Conservation (phyloP, 2,797 vertebrate genomes). For the Spondyliosoma cantharus region DNA sequence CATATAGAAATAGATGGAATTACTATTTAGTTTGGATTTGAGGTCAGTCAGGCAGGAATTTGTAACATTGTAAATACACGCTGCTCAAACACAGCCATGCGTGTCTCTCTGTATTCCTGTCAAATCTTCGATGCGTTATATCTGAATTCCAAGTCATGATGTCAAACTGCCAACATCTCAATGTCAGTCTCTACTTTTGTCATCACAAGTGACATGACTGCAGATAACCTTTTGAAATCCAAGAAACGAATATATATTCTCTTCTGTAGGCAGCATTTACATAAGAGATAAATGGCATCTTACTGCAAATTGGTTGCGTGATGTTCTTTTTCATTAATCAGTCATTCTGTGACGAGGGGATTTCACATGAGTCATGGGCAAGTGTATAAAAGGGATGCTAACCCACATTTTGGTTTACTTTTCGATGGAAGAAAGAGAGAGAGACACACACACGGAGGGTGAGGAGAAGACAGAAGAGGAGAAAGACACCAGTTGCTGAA, state of each 20-base stretch:
- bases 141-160: not conserved
- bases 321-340: slow-evolving; percentile 52
- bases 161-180: not conserved
- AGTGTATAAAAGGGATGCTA: slow-evolving; percentile 70
- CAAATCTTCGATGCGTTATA: not conserved
- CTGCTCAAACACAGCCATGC: not conserved
- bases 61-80: not conserved
- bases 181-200: not conserved
- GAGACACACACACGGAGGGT: slow-evolving; percentile 30
- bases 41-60: not conserved
- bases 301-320: slow-evolving; percentile 42
- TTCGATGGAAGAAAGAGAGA: slow-evolving; percentile 40
- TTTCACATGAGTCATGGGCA: slow-evolving; percentile 75
- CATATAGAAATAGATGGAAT: too few species aligned
- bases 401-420: slow-evolving; percentile 51
- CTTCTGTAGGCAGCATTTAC: slow-evolving; percentile 74
- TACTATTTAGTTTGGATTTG: not conserved
- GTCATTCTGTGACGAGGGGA: slow-evolving; percentile 63
- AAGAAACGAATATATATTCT: slow-evolving; percentile 29
- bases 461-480: slow-evolving; percentile 30
- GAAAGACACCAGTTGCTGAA: slow-evolving; percentile 44
- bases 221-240: slow-evolving; percentile 33
- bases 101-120: slow-evolving; percentile 1
- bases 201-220: slow-evolving; percentile 13
- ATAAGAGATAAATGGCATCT: slow-evolving; percentile 49